Conservation (phyloP, 2,797 vertebrate species). For the Gallinago stenura region DNA sequence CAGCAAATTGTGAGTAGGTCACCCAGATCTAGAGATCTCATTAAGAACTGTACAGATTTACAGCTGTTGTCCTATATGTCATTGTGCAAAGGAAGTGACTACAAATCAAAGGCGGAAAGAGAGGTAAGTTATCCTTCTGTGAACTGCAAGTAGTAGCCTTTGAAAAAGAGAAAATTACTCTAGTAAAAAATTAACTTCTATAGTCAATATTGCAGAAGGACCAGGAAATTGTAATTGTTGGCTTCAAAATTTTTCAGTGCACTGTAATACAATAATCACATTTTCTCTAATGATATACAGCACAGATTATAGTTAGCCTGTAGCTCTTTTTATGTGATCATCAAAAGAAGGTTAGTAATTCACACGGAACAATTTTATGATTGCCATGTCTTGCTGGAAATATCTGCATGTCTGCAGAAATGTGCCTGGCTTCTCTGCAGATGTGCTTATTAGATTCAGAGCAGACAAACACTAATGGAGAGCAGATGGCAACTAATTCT, state of each 20-base stretch:
- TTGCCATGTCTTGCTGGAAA: neutral
- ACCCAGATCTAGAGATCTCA: neutral
- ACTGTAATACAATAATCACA: neutral
- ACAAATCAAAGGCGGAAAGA: neutral
- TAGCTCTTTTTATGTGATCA: neutral
- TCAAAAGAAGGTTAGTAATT: slow-evolving; percentile 5
- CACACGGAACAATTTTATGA: neutral
- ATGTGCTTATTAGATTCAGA: slow-evolving; percentile 3
- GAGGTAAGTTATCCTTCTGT: neutral
- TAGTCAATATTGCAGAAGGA: neutral
- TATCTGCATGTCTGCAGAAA: neutral
- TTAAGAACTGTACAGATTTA: neutral
- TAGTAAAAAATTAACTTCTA: neutral
- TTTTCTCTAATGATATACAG: neutral
- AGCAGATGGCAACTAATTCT: neutral
- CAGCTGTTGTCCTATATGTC: neutral
- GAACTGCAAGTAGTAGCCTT: neutral
- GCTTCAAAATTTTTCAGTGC: neutral
- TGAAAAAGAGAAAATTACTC: neutral
- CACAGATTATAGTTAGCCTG: neutral
- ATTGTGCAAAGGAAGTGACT: neutral
- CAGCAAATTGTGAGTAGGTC: neutral
- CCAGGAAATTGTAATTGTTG: neutral
- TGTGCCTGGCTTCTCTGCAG: neutral
- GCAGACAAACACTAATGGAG: neutral